These are phyloP conservation scores for Pristionchus exspectatus DNA, from an alignment of 2,888 invertebrate species.

Conservation along the genomic window DNA sequence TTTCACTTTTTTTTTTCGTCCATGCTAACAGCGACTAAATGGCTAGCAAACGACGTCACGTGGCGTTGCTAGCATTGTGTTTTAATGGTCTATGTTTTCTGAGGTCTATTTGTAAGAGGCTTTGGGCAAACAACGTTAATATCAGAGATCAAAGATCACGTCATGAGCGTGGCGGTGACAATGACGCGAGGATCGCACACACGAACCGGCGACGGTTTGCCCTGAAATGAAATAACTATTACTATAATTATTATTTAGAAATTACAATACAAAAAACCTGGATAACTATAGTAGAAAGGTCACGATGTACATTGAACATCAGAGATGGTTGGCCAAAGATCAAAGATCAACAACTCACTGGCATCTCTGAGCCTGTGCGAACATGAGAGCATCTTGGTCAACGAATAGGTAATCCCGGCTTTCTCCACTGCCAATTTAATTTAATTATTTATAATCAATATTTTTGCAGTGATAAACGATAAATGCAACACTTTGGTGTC, in stretches of 20 bases:
- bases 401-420: slow-evolving; percentile 23
- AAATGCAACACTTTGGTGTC: too few species aligned
- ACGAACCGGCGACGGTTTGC: not conserved
- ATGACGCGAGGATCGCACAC: not conserved
- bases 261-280: not conserved
- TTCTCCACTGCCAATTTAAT: not conserved
- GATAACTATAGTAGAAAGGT: not conserved
- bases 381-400: not conserved
- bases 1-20: too few species aligned
- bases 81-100: too few species aligned
- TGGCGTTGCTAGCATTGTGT: too few species aligned
- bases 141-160: not conserved
- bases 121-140: too few species aligned
- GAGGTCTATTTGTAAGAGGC: too few species aligned
- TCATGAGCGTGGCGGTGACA: not conserved
- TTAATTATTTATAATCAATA: not conserved
- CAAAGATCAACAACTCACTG: slow-evolving; percentile 1
- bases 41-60: too few species aligned
- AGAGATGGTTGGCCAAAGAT: not conserved
- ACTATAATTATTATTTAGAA: not conserved
- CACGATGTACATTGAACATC: too few species aligned
- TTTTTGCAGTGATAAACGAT: too few species aligned
- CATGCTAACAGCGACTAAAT: too few species aligned
- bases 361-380: not conserved
- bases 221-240: not conserved